Evolutionary conservation across 64 coral and sea anemone genomes (phyloP).

Genomic region (Anthopleura sola): DNA sequence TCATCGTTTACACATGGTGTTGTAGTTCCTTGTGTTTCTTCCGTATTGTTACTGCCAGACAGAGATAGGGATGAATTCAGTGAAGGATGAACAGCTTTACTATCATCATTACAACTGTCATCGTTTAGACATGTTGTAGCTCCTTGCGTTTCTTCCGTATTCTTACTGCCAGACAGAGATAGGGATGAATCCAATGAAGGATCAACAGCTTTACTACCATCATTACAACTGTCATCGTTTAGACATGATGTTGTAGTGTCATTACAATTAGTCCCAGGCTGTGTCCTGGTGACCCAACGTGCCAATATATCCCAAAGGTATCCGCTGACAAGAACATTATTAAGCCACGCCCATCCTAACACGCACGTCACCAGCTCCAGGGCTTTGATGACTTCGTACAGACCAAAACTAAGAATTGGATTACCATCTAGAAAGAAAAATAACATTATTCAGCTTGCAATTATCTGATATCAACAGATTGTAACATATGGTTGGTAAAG

Average conservation of each 20-base stretch:
- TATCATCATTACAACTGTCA: no score
- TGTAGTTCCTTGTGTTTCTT: no score
- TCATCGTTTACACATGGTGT: no score
- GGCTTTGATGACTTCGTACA: slow-evolving; percentile 77
- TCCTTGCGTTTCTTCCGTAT: no score
- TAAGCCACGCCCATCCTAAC: slow-evolving; percentile 81
- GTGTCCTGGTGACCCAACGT: slow-evolving; percentile 27
- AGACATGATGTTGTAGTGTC: not conserved
- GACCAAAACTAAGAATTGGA: slow-evolving; percentile 20
- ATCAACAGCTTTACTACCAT: not conserved
- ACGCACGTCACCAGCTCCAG: slow-evolving; percentile 67
- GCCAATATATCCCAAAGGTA: slow-evolving; percentile 71
- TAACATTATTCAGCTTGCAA: not conserved
- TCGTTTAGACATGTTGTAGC: no score
- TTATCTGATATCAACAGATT: no score
- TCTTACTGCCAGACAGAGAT: not conserved
- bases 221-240: no score
- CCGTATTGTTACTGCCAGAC: no score
- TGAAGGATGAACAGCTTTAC: no score
- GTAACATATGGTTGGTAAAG: no score
- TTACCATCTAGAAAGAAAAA: slow-evolving; percentile 39
- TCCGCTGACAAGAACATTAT: slow-evolving; percentile 55
- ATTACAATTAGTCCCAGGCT: not conserved
- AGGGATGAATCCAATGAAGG: no score
- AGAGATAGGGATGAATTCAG: no score